A percentile compares a stretch with the other conserved stretches of the same genome.
These are phyloP conservation scores for Herminia tarsipennalis DNA, from an alignment of 2,888 invertebrate genomes.

Conservation along the genomic window DNA sequence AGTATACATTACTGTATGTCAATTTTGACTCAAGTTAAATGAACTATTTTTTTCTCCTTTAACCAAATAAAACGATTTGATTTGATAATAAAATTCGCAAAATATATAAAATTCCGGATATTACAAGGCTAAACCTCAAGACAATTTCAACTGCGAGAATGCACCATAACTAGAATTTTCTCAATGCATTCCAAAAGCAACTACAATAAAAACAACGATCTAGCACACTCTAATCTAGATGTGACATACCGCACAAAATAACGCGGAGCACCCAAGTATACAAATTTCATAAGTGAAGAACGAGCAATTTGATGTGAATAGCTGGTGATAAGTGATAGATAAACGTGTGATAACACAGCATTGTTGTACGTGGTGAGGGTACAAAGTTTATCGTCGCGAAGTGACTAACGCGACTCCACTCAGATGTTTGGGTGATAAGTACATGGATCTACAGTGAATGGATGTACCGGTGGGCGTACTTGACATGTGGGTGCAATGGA, in stretches of 20 bases:
- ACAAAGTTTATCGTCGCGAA: slow-evolving; percentile 54
- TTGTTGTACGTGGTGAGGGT: slow-evolving; percentile 53
- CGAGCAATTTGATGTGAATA: slow-evolving; percentile 44
- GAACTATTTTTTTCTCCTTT: too few species aligned
- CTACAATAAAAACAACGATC: slow-evolving; percentile 11
- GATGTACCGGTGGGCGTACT: slow-evolving; percentile 40
- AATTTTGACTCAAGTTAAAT: too few species aligned
- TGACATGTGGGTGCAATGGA: slow-evolving; percentile 19
- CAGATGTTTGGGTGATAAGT: slow-evolving; percentile 42
- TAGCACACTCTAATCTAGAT: slow-evolving; percentile 18
- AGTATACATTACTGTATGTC: too few species aligned
- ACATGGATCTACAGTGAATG: slow-evolving; percentile 33
- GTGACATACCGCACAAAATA: slow-evolving; percentile 16
- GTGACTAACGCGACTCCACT: slow-evolving; percentile 53
- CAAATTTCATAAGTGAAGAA: slow-evolving; percentile 35
- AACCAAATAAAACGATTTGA: too few species aligned
- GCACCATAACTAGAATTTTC: not conserved
- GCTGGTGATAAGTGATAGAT: slow-evolving; percentile 45
- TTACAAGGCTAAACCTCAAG: too few species aligned
- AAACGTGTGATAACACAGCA: slow-evolving; percentile 49
- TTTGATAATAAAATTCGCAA: too few species aligned
- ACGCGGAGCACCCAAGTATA: slow-evolving; percentile 18
- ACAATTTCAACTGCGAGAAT: too few species aligned
- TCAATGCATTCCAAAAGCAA: slow-evolving; percentile 5
- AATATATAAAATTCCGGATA: too few species aligned